These are phyloP conservation scores for Calliphora vomitoria DNA, from an alignment of 2,888 invertebrate species.

Conservation along the genomic window DNA sequence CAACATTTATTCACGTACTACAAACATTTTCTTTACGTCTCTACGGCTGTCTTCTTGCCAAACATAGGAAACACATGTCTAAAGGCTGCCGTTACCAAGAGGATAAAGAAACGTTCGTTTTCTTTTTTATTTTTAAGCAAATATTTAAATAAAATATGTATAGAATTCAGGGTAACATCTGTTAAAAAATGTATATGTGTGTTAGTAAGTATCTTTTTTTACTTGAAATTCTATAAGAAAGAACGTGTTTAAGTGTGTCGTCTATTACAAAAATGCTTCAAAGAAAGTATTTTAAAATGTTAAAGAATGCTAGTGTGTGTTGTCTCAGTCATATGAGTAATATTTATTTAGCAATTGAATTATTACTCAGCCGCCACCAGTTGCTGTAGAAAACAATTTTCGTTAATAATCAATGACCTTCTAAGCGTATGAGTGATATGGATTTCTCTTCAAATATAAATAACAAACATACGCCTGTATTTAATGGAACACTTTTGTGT, in stretches of 20 bases:
- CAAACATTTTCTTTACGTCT: neutral
- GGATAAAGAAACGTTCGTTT: neutral
- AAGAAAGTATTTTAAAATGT: neutral
- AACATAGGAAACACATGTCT: slow-evolving; percentile 1
- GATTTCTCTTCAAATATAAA: neutral
- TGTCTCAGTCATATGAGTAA: neutral
- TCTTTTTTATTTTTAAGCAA: neutral
- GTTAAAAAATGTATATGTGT: neutral
- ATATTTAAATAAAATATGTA: slow-evolving; percentile 21
- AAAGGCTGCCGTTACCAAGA: neutral
- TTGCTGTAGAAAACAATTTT: slow-evolving; percentile 15
- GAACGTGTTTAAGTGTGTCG: slow-evolving; percentile 22
- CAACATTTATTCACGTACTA: slow-evolving; percentile 22
- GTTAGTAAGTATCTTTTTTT: neutral
- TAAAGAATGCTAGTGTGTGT: neutral
- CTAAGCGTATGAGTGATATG: neutral
- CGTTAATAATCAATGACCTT: neutral
- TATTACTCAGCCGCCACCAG: slow-evolving; percentile 13
- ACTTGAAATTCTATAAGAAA: neutral
- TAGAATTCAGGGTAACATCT: slow-evolving; percentile 19
- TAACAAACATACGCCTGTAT: neutral
- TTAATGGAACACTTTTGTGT: too few relatives aligned
- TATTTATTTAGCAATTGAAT: slow-evolving; percentile 18
- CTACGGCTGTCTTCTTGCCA: neutral
- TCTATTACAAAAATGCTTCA: neutral